Conservation (phyloP, 2,888 invertebrate genomes). For the Drosophila cognata region DNA sequence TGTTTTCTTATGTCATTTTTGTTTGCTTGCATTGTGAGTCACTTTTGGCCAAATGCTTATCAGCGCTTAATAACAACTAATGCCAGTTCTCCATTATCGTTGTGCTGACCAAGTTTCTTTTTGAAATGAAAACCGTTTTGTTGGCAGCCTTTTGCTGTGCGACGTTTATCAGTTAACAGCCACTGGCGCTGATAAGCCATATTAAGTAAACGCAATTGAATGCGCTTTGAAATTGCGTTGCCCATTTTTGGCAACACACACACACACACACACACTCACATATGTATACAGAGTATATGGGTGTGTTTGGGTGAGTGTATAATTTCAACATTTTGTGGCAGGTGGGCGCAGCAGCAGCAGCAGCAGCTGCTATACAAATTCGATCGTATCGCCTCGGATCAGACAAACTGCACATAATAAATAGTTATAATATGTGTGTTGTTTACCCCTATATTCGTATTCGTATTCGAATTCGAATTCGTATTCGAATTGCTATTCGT, state of each 20-base stretch:
- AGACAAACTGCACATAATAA: slow-evolving; percentile 79
- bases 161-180: slow-evolving; percentile 53
- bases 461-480: slow-evolving; percentile 8
- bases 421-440: slow-evolving; percentile 61
- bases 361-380: slow-evolving; percentile 52
- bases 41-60: slow-evolving; percentile 29
- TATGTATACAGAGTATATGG: slow-evolving; percentile 45
- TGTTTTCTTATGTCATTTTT: neutral
- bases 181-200: slow-evolving; percentile 60
- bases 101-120: slow-evolving; percentile 43
- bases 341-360: slow-evolving; percentile 68
- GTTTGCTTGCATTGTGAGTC: slow-evolving; percentile 33
- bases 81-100: slow-evolving; percentile 51
- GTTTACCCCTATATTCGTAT: slow-evolving; percentile 1
- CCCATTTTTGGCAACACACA: slow-evolving; percentile 59
- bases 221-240: slow-evolving; percentile 74
- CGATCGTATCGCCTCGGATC: slow-evolving; percentile 21
- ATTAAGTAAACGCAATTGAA: slow-evolving; percentile 63
- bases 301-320: slow-evolving; percentile 7
- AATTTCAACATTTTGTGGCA: slow-evolving; percentile 46
- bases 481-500: neutral
- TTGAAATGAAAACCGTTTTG: slow-evolving; percentile 53
- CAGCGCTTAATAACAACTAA: slow-evolving; percentile 34
- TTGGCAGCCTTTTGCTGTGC: neutral
- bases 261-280: slow-evolving; percentile 9